phyloP scores from a whole-genome alignment of 2,113 vertebrate genomes.

The Rhinoptilus africanus region DNA sequence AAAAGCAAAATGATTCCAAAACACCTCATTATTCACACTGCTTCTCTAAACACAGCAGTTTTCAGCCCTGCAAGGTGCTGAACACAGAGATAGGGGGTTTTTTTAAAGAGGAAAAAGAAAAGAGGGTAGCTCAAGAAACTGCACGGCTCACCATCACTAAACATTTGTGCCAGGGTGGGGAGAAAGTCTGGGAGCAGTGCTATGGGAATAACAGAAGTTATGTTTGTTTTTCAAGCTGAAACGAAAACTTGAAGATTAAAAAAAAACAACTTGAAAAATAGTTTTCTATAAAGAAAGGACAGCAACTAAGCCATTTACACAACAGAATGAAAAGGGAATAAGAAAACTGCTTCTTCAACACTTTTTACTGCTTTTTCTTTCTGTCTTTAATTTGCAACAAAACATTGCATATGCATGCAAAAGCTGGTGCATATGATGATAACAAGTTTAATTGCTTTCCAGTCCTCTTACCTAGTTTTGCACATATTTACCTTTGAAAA shows the following conservation, averaged over 20 bases:
- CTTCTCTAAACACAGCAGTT: neutral
- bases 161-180: neutral
- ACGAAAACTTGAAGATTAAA: neutral
- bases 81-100: neutral
- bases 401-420: neutral
- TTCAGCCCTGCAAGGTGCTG: neutral
- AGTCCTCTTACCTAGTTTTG: neutral
- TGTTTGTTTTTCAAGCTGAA: neutral
- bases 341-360: neutral
- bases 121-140: neutral
- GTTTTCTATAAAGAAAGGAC: neutral
- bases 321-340: neutral
- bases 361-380: neutral
- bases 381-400: neutral
- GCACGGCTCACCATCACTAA: neutral
- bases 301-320: neutral
- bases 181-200: neutral
- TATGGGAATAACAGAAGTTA: neutral
- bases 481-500: neutral
- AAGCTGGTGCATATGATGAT: neutral
- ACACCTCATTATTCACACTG: fast-evolving
- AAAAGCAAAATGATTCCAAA: neutral
- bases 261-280: neutral
- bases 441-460: neutral
- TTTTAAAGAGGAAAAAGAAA: neutral